phyloP scores from a whole-genome alignment of 1,140 invertebrate genomes.

The Dendroctonus valens region DNA sequence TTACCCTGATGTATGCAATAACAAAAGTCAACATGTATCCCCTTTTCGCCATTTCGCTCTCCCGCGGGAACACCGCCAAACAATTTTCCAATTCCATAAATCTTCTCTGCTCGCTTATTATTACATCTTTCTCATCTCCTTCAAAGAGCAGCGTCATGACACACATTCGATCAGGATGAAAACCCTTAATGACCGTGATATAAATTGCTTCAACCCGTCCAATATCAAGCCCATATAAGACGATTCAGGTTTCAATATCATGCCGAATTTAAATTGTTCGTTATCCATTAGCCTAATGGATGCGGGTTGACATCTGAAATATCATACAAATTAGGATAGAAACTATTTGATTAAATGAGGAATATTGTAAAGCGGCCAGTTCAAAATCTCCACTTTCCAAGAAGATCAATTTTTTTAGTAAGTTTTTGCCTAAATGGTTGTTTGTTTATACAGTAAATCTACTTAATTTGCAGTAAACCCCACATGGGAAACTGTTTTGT shows the following conservation, averaged over 20 bases:
- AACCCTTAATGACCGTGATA: conserved; percentile 87
- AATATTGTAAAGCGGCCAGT: neutral
- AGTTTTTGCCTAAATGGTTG: too few species aligned
- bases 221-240: conserved; percentile 69
- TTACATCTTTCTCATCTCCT: conserved; percentile 72
- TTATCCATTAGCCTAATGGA: conserved; percentile 97
- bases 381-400: too few species aligned
- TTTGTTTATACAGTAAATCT: too few species aligned
- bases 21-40: conserved; percentile 97
- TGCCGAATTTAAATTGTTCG: conserved; percentile 93
- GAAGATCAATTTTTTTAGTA: too few species aligned
- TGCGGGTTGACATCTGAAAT: conserved; percentile 79
- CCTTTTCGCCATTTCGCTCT: conserved; percentile 87
- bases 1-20: conserved; percentile 95
- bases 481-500: too few species aligned
- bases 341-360: neutral
- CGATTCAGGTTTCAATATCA: conserved; percentile 77
- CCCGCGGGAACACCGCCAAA: conserved; percentile 83
- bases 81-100: conserved; percentile 78
- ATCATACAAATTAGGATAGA: neutral
- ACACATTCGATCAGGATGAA: conserved; percentile 78
- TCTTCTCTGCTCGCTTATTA: conserved; percentile 71
- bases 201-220: conserved; percentile 85
- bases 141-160: conserved; percentile 95
- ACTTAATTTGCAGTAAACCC: too few species aligned